These are phyloP conservation scores for Styela plicata DNA, from an alignment of 23 tunicate genomes.

Conservation along the genomic window DNA sequence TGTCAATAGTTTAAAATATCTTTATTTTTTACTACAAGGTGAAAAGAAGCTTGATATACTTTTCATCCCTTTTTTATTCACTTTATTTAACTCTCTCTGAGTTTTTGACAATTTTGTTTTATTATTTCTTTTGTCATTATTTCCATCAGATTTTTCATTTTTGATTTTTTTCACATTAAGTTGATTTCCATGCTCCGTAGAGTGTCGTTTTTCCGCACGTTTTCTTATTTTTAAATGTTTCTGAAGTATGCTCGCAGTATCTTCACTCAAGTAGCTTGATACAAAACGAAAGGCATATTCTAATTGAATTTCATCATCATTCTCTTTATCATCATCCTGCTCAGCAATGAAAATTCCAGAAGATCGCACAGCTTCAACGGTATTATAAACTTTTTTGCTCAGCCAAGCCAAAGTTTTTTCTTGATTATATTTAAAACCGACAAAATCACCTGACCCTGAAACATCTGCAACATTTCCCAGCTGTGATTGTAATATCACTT, in stretches of 20 bases:
- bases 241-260: constrained; percentile 17
- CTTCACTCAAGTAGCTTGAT: constrained; percentile 38
- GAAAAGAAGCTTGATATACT: constrained; percentile 45
- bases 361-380: constrained; percentile 19
- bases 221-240: constrained; percentile 35
- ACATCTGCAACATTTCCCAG: constrained; percentile 42
- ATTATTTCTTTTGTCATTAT: constrained; percentile 30
- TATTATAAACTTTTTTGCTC: constrained; percentile 47
- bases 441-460: constrained; percentile 39
- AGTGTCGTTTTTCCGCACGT: constrained; percentile 49
- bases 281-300: constrained; percentile 63
- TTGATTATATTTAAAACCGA: constrained; percentile 67
- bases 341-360: constrained; percentile 47
- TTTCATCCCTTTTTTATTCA: constrained; percentile 90
- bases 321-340: constrained; percentile 17
- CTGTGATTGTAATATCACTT: constrained; percentile 7
- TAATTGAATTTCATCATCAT: constrained; percentile 26
- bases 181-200: constrained; percentile 4
- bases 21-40: constrained; percentile 1
- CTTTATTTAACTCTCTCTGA: constrained; percentile 63
- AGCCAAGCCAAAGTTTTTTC: constrained; percentile 72
- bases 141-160: constrained; percentile 34
- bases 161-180: constrained; percentile 53
- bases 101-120: constrained; percentile 42
- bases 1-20: no score